Conservation (phyloP, 2,888 invertebrate species). For the Lycia hirtaria region DNA sequence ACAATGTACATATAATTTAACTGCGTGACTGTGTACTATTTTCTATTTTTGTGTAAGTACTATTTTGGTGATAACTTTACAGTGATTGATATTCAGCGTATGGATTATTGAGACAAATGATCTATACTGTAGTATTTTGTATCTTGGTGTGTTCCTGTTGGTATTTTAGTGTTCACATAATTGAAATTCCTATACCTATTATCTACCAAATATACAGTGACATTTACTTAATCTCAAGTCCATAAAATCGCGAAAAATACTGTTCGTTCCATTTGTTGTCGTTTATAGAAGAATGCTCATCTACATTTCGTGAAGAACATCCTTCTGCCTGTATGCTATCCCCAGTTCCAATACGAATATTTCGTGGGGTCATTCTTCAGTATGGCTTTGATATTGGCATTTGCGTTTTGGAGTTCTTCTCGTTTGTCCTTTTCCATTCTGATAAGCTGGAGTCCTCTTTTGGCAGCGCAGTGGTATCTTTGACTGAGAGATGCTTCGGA, state of each 20-base stretch:
- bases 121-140: too few relatives aligned
- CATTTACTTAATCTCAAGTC: constrained; percentile 24
- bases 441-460: constrained; percentile 86
- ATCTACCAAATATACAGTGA: constrained; percentile 3
- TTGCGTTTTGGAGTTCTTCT: constrained; percentile 70
- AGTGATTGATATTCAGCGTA: too few relatives aligned
- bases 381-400: constrained; percentile 68
- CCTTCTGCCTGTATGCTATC: constrained; percentile 84
- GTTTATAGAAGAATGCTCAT: constrained; percentile 77
- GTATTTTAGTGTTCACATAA: background rate
- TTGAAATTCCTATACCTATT: background rate
- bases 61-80: too few relatives aligned
- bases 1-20: too few relatives aligned
- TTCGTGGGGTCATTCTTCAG: constrained; percentile 74
- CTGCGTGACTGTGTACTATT: too few relatives aligned
- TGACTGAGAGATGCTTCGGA: constrained; percentile 89
- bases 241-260: constrained; percentile 47
- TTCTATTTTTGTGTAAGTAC: too few relatives aligned
- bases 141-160: too few relatives aligned
- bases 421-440: constrained; percentile 83
- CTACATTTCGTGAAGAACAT: constrained; percentile 81
- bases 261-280: constrained; percentile 46
- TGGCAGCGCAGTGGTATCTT: constrained; percentile 88
- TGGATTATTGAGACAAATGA: too few relatives aligned
- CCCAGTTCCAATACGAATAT: constrained; percentile 81